phyloP scores from a whole-genome alignment of 2,888 invertebrate genomes.

The Aricia artaxerxes region DNA sequence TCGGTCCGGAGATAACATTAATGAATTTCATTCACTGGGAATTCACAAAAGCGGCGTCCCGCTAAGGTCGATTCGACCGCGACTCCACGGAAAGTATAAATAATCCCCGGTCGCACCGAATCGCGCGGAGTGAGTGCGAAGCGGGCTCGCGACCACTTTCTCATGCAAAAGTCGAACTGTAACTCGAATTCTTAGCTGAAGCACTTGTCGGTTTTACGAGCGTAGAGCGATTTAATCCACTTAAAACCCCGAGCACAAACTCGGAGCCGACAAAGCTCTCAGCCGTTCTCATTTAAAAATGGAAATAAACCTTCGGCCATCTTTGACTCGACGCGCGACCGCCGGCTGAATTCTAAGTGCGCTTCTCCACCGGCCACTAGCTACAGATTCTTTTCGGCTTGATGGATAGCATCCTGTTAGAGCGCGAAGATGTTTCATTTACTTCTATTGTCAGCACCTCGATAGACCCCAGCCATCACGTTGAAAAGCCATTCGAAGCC shows the following conservation, averaged over 20 bases:
- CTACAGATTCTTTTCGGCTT: constrained; percentile 62
- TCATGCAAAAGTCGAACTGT: constrained; percentile 80
- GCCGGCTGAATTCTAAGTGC: constrained; percentile 76
- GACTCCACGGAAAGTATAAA: constrained; percentile 65
- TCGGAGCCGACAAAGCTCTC: constrained; percentile 79
- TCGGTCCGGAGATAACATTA: constrained; percentile 58
- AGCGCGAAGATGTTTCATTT: constrained; percentile 38
- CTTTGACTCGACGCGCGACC: constrained; percentile 72
- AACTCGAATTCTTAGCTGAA: constrained; percentile 78
- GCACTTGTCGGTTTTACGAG: constrained; percentile 81
- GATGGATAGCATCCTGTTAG: constrained; percentile 47
- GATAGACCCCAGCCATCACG: constrained; percentile 5
- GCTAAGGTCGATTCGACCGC: constrained; percentile 60
- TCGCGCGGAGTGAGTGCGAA: constrained; percentile 67
- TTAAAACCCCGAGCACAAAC: constrained; percentile 81
- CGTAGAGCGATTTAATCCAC: constrained; percentile 81
- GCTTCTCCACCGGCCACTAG: constrained; percentile 61
- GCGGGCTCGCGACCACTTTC: constrained; percentile 72
- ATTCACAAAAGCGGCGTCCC: constrained; percentile 65
- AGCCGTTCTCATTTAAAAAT: constrained; percentile 81
- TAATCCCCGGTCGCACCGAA: constrained; percentile 62
- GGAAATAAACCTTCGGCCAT: constrained; percentile 79
- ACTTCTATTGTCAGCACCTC: constrained; percentile 31
- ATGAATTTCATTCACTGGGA: constrained; percentile 70
- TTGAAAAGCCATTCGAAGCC: neutral